Percentiles rank a stretch among this genome's conserved stretches.
These are phyloP conservation scores for Tichodroma muraria DNA, from an alignment of 2,113 vertebrate genomes.

Conservation along the genomic window DNA sequence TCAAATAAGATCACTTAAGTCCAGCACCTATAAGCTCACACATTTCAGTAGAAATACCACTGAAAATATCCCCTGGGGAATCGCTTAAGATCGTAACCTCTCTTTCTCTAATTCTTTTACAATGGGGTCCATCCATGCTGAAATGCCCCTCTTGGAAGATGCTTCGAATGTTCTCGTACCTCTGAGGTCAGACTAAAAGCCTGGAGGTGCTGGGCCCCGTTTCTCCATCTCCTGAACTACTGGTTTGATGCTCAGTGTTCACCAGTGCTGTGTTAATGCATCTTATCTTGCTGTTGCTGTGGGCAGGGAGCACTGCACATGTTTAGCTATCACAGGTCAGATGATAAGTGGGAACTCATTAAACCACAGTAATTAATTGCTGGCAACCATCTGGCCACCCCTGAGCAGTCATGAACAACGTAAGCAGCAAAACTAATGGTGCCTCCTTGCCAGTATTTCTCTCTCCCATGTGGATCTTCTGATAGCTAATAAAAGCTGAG, in stretches of 20 bases:
- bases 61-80: neutral
- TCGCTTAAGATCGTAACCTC: neutral
- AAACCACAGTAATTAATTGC: conserved; percentile 64
- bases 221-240: neutral
- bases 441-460: conserved; percentile 54
- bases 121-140: neutral
- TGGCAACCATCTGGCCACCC: conserved; percentile 66
- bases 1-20: neutral
- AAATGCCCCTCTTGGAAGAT: neutral
- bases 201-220: neutral
- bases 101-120: neutral
- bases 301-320: conserved; percentile 44
- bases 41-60: neutral
- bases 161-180: neutral
- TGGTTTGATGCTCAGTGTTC: neutral
- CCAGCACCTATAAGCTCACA: neutral
- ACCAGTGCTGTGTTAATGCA: neutral
- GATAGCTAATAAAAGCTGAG: conserved; percentile 60
- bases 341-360: conserved; percentile 63
- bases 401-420: conserved; percentile 54
- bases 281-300: conserved; percentile 40
- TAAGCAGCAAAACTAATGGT: conserved; percentile 61
- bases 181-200: neutral
- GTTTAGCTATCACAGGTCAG: conserved; percentile 62
- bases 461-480: conserved; percentile 44